These are phyloP conservation scores for Esox lucius DNA, from an alignment of 2,797 vertebrate genomes.

Conservation along the genomic window DNA sequence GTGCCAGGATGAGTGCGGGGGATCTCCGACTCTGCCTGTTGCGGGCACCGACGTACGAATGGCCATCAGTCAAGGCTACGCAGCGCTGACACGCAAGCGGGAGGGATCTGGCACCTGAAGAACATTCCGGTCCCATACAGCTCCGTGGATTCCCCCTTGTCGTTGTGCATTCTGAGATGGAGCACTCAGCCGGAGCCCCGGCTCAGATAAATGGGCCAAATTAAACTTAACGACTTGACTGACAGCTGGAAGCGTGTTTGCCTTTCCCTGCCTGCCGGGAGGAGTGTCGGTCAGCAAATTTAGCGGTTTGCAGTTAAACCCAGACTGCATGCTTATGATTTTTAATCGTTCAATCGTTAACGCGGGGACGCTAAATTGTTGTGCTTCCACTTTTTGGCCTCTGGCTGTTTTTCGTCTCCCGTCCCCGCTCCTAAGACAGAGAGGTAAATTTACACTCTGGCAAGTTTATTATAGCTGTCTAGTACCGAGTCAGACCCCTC, in stretches of 20 bases:
- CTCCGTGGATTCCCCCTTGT: constrained; percentile 35
- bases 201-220: constrained; percentile 66
- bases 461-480: too few relatives aligned
- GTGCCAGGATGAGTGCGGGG: constrained; percentile 14
- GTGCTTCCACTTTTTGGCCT: neutral
- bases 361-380: constrained; percentile 16
- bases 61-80: constrained; percentile 56
- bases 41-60: constrained; percentile 38
- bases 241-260: constrained; percentile 59
- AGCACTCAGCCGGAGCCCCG: constrained; percentile 50
- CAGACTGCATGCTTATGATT: constrained; percentile 39
- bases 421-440: constrained; percentile 39
- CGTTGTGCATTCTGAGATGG: constrained; percentile 52
- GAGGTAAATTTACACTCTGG: neutral
- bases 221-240: constrained; percentile 72
- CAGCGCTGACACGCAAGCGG: constrained; percentile 28
- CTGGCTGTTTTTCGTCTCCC: neutral
- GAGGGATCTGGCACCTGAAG: constrained; percentile 36
- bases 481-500: too few relatives aligned
- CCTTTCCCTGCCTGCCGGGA: constrained; percentile 49
- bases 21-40: constrained; percentile 22
- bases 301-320: constrained; percentile 43
- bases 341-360: constrained; percentile 49
- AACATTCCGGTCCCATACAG: constrained; percentile 32
- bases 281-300: constrained; percentile 46